phyloP scores from a whole-genome alignment of 2,797 vertebrate genomes.

The Poeciliopsis paucimaculata region DNA sequence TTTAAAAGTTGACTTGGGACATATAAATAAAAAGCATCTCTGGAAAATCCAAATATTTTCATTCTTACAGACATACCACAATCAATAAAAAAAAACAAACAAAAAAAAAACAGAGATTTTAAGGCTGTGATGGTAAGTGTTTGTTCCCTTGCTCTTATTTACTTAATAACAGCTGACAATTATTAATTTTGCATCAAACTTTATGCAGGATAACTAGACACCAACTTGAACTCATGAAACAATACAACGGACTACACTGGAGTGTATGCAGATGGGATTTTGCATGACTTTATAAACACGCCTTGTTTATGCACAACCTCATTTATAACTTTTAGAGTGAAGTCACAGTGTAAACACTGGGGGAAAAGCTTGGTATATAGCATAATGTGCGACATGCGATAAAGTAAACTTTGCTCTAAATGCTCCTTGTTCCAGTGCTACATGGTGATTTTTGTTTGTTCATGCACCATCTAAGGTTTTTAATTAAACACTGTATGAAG shows the following conservation, averaged over 20 bases:
- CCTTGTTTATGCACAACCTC: slow-evolving; percentile 12
- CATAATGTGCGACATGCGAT: background rate
- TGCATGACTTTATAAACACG: background rate
- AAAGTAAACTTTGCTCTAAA: background rate
- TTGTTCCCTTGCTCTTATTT: background rate
- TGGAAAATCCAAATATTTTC: slow-evolving; percentile 37
- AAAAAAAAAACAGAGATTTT: background rate
- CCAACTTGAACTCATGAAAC: background rate
- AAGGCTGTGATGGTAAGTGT: background rate
- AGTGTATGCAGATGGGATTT: background rate
- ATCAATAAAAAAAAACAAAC: slow-evolving; percentile 2
- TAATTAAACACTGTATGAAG: background rate
- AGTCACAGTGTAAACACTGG: slow-evolving; percentile 17
- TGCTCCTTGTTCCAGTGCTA: background rate
- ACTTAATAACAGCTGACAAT: background rate
- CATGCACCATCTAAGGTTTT: slow-evolving; percentile 13
- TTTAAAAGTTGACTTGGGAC: slow-evolving; percentile 32
- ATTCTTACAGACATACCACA: slow-evolving; percentile 9
- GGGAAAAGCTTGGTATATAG: slow-evolving; percentile 9
- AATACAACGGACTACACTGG: background rate
- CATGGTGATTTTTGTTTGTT: slow-evolving; percentile 6
- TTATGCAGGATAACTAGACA: slow-evolving; percentile 9
- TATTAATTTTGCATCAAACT: background rate
- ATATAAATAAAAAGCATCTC: slow-evolving; percentile 76
- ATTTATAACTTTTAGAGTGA: background rate